A percentile compares a stretch with the other conserved stretches of the same genome.
Conservation (phyloP, 2,797 vertebrate genomes). For the Basileuterus tristriatus region DNA sequence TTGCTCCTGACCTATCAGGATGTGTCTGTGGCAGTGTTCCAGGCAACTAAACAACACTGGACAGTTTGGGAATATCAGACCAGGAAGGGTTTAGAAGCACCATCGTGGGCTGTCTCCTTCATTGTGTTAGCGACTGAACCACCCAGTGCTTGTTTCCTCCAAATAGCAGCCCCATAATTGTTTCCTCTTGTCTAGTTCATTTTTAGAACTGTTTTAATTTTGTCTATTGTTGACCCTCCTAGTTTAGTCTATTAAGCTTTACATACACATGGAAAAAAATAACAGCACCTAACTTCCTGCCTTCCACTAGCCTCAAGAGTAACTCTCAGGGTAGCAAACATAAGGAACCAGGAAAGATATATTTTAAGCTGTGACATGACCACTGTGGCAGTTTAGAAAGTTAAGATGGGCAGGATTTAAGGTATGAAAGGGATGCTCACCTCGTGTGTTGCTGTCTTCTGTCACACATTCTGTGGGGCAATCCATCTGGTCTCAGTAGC, state of each 20-base stretch:
- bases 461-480: fast-evolving
- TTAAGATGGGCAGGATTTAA: background rate
- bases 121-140: constrained; percentile 58
- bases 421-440: background rate
- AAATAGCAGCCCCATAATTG: constrained; percentile 52
- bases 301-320: constrained; percentile 1
- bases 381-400: background rate
- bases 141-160: constrained; percentile 63
- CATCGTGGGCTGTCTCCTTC: constrained; percentile 30
- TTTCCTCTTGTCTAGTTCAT: constrained; percentile 67
- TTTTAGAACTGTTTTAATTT: constrained; percentile 70
- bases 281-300: constrained; percentile 62
- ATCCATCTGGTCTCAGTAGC: background rate
- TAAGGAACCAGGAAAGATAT: background rate
- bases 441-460: fast-evolving
- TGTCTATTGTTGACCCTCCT: constrained; percentile 52
- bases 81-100: constrained; percentile 40
- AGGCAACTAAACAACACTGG: constrained; percentile 56
- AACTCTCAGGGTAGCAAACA: background rate
- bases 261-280: constrained; percentile 49
- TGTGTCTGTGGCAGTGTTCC: constrained; percentile 51
- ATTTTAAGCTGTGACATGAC: background rate
- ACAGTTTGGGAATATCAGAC: constrained; percentile 43
- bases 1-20: constrained; percentile 21
- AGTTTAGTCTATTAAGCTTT: constrained; percentile 63